Base-by-base conservation (phyloP, 2,797 vertebrate species). In the Cetoscarus ocellatus region DNA sequence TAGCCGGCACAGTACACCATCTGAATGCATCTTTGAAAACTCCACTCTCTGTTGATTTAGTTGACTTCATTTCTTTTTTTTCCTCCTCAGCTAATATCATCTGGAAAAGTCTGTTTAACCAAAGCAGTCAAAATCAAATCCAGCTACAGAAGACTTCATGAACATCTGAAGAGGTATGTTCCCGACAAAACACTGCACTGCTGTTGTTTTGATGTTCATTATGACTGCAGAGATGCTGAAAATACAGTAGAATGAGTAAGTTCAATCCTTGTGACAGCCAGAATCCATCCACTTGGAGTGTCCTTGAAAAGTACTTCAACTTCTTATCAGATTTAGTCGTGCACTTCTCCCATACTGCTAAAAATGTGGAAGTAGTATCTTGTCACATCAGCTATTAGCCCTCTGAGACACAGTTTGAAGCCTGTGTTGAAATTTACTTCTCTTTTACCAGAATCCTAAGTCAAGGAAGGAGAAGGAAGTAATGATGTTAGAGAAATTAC, bases 121-220 rank as follows among this genome's bases (percentile, higher is more conserved):
- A 84, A 75, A 72, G 70, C 18, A n/a, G 59, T 53, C 70, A 77
- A 70, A 64, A 57, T 93, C 73, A 90, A 87, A 75, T 48, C 76
- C 49, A 73, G 27, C 69, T 90, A 66, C 78, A 75, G 44, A 47
- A 73, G 10, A 0, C 84, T 93, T 27, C 68, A 63, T 5, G 71
- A 85, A 12, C 67, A 73, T 35, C 67, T 91, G 19, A 88, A 80
- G 53, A 77, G 91, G 92, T 93, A 80, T 3, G 75, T 65, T 57
- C 59, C 40, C 42, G 6, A n/a, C n/a, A n/a, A 18, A 38, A 39
- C 18, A 36, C 8, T 40, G 50, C 0, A 38, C 42, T 54, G 36
- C 40, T 38, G 10, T 13, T 61, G 54, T 61, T 66, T 61, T 8
- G 6, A 43, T n/a, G 15, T 38, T 51, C 7, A n/a, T 42, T 48